phyloP scores from a whole-genome alignment of 2,888 invertebrate genomes.

The Esperia sulphurella region DNA sequence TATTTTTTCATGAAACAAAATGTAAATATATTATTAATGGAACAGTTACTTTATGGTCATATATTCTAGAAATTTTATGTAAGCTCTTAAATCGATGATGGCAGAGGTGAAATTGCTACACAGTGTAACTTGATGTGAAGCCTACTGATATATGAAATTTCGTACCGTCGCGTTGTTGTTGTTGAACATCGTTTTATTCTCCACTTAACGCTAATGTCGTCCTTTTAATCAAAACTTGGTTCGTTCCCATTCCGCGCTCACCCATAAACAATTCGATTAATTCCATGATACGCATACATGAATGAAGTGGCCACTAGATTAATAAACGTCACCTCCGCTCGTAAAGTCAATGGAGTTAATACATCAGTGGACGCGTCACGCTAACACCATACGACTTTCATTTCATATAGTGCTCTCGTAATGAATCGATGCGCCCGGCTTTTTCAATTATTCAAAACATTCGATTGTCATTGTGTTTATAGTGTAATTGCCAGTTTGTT shows the following conservation, averaged over 20 bases:
- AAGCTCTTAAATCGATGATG: too few species aligned
- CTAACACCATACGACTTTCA: constrained; percentile 56
- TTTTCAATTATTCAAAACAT: constrained; percentile 77
- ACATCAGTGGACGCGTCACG: constrained; percentile 65
- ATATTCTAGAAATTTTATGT: too few species aligned
- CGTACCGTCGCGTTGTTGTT: background rate
- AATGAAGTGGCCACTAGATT: constrained; percentile 56
- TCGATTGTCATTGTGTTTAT: constrained; percentile 74
- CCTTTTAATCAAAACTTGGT: constrained; percentile 13
- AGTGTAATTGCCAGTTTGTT: constrained; percentile 74
- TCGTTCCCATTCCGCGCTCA: constrained; percentile 35
- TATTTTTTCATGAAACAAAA: too few species aligned
- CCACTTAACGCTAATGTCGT: background rate
- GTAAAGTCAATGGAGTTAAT: constrained; percentile 72
- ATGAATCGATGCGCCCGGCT: constrained; percentile 64
- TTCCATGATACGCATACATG: constrained; percentile 39
- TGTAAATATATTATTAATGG: too few species aligned
- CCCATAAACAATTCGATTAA: constrained; percentile 46
- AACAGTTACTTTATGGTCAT: too few species aligned
- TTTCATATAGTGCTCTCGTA: constrained; percentile 74
- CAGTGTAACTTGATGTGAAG: too few species aligned
- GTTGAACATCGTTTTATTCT: background rate
- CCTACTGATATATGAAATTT: background rate
- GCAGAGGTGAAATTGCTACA: too few species aligned
- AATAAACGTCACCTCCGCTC: constrained; percentile 65